phyloP scores from a whole-genome alignment of 2,888 invertebrate species.

The Gandaritis pyraliata region DNA sequence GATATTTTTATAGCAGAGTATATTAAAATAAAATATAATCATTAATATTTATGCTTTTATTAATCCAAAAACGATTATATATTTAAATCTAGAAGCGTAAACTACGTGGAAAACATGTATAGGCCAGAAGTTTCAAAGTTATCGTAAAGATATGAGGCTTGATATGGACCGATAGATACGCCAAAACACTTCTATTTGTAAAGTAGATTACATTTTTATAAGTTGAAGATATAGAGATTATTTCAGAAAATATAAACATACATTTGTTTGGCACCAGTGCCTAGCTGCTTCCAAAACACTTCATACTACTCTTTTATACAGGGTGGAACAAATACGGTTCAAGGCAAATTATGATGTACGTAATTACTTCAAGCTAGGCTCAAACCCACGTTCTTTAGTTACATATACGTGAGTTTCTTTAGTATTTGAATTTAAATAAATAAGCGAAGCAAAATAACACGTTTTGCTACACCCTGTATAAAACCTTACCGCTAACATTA shows the following conservation, averaged over 20 bases:
- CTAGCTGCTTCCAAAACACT: constrained; percentile 22
- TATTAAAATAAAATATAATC: constrained; percentile 42
- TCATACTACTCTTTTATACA: not conserved
- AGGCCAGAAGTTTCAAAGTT: constrained; percentile 34
- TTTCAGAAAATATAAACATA: constrained; percentile 36
- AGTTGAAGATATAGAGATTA: constrained; percentile 11
- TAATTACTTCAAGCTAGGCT: not conserved
- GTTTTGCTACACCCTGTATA: constrained; percentile 8
- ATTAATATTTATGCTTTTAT: constrained; percentile 38
- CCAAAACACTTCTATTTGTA: constrained; percentile 5
- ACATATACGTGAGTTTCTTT: no score
- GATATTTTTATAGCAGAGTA: constrained; percentile 46
- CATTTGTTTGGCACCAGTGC: constrained; percentile 36
- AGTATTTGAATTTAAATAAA: no score
- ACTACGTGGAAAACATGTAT: constrained; percentile 26
- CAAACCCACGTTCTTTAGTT: not conserved
- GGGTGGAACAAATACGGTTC: not conserved
- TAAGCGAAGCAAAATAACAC: not conserved
- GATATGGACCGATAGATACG: constrained; percentile 37
- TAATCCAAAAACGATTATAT: constrained; percentile 35
- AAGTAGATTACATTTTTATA: constrained; percentile 1
- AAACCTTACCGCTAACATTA: constrained; percentile 2
- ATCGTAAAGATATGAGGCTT: constrained; percentile 33
- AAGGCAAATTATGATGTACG: not conserved
- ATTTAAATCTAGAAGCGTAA: constrained; percentile 36